Evolutionary conservation across 1,140 invertebrate genomes (phyloP).

Genomic region (Drusus annulatus): DNA sequence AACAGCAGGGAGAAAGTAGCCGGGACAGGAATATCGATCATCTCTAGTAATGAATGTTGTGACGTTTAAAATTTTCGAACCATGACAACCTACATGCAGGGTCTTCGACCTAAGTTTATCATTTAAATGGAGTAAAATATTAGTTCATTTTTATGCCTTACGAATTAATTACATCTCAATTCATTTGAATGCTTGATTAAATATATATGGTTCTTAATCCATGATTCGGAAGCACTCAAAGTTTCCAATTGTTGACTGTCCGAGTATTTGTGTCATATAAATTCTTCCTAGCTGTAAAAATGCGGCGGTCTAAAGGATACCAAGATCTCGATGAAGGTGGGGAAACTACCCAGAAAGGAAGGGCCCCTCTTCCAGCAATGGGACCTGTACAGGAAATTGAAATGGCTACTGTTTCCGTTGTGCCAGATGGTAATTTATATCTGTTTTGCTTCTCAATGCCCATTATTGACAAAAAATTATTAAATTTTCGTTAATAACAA

Average conservation of each 20-base stretch:
- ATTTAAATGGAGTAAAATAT: background rate
- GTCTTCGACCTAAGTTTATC: slow-evolving; percentile 39
- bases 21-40: too few relatives aligned
- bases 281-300: slow-evolving; percentile 46
- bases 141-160: background rate
- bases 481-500: background rate
- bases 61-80: slow-evolving; percentile 54
- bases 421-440: slow-evolving; percentile 80
- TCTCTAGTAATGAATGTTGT: slow-evolving; percentile 58
- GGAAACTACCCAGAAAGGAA: slow-evolving; percentile 60
- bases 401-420: slow-evolving; percentile 85
- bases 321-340: slow-evolving; percentile 67
- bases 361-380: slow-evolving; percentile 61
- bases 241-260: background rate
- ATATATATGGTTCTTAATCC: background rate
- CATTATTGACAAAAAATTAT: background rate
- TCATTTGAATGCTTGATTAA: slow-evolving; percentile 3
- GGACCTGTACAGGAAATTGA: slow-evolving; percentile 77
- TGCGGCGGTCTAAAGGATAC: slow-evolving; percentile 69
- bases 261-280: background rate
- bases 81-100: slow-evolving; percentile 43
- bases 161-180: background rate
- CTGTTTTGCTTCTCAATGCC: background rate
- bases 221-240: background rate
- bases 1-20: too few relatives aligned